Evolutionary conservation across 2,113 vertebrate species (phyloP).

Genomic region (Forbesichthys agassizii): DNA sequence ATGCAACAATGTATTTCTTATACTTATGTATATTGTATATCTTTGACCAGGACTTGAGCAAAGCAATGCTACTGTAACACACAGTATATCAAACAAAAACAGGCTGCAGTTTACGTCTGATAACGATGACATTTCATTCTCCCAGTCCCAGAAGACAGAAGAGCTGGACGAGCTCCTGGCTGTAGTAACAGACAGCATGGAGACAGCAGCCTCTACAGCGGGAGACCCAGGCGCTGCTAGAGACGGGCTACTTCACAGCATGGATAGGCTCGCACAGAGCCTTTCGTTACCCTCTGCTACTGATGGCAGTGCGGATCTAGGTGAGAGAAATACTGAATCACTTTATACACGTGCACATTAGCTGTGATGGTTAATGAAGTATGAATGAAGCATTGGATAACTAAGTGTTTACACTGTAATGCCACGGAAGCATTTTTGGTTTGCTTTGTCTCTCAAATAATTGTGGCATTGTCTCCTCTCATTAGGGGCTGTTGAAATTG

Average conservation of each 20-base stretch:
- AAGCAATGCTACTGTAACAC: too few relatives aligned
- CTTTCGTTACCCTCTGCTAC: constrained; percentile 50
- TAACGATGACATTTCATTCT: neutral
- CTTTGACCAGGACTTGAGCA: too few relatives aligned
- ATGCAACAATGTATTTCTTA: too few relatives aligned
- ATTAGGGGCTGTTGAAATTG: constrained; percentile 72
- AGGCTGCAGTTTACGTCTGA: too few relatives aligned
- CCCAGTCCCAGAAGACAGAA: constrained; percentile 73
- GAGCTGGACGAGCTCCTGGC: constrained; percentile 81
- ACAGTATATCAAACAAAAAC: too few relatives aligned
- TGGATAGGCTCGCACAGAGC: constrained; percentile 74
- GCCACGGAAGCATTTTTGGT: too few relatives aligned
- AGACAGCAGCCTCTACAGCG: constrained; percentile 69
- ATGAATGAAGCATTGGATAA: too few relatives aligned
- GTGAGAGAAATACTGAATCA: constrained; percentile 44
- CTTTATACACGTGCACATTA: too few relatives aligned
- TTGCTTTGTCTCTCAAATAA: constrained; percentile 1
- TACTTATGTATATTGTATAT: too few relatives aligned
- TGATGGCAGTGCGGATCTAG: constrained; percentile 36
- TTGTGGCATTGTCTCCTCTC: constrained; percentile 19
- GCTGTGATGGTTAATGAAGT: too few relatives aligned
- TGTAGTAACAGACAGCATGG: constrained; percentile 73
- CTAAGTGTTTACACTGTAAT: too few relatives aligned
- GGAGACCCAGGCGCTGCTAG: constrained; percentile 66
- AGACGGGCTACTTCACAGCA: constrained; percentile 65